Evolutionary conservation across 2,113 vertebrate species (phyloP).

Genomic region (Cyanoliseus patagonus): DNA sequence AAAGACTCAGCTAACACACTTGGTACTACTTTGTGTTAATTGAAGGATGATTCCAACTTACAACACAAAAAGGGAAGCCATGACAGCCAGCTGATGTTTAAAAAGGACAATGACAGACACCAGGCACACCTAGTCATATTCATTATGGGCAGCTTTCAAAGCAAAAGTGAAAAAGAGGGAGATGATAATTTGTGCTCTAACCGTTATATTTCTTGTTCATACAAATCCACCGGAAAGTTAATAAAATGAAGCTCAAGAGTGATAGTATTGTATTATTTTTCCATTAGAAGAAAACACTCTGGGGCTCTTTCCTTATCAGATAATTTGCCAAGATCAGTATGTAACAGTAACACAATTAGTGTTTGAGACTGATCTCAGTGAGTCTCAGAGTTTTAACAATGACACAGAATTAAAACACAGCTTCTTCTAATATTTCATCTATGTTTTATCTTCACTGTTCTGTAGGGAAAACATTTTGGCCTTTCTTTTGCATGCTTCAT

Average conservation of each 20-base stretch:
- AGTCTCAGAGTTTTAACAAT: background rate
- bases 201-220: background rate
- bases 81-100: background rate
- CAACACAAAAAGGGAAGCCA: background rate
- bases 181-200: background rate
- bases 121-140: background rate
- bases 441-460: background rate
- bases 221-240: slow-evolving; percentile 24
- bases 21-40: background rate
- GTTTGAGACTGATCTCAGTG: background rate
- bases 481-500: background rate
- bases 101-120: background rate
- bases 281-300: slow-evolving; percentile 14
- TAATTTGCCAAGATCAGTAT: slow-evolving; percentile 24
- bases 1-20: background rate
- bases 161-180: background rate
- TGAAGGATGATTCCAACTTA: background rate
- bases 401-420: background rate
- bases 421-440: background rate
- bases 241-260: slow-evolving; percentile 36
- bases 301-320: background rate
- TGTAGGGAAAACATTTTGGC: slow-evolving; percentile 6
- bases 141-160: background rate
- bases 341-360: slow-evolving; percentile 15
- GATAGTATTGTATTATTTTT: background rate